Percentiles rank a stretch among this genome's conserved stretches.
Conservation (phyloP, 1,140 invertebrate species). For the Calephelis virginiensis region DNA sequence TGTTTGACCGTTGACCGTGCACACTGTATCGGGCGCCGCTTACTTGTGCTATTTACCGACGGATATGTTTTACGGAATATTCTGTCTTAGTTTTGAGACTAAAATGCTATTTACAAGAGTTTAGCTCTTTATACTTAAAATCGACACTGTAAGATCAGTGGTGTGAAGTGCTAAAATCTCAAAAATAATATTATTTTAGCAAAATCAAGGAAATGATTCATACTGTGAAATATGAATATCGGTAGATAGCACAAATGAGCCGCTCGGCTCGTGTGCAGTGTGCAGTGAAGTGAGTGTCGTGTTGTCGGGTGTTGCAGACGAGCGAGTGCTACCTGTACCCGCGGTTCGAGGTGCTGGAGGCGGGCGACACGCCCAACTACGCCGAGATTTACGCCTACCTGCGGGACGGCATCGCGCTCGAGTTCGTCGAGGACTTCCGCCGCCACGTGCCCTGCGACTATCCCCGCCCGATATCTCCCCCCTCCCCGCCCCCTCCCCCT, state of each 20-base stretch:
- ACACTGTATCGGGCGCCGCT: not conserved
- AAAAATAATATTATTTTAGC: too few species aligned
- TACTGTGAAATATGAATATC: too few species aligned
- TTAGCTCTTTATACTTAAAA: too few species aligned
- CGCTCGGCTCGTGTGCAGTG: not conserved
- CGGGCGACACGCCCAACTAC: slow-evolving; percentile 57
- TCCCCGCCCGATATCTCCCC: not conserved
- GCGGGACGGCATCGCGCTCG: slow-evolving; percentile 52
- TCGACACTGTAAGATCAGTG: too few species aligned
- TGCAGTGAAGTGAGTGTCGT: slow-evolving; percentile 3
- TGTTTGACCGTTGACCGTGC: not conserved
- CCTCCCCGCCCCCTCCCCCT: not conserved
- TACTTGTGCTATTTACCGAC: too few species aligned
- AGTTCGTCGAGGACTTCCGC: slow-evolving; percentile 53
- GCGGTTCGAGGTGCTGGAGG: slow-evolving; percentile 56
- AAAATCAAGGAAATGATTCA: too few species aligned
- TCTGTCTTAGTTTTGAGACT: too few species aligned
- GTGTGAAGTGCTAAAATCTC: too few species aligned
- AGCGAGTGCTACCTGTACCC: slow-evolving; percentile 60
- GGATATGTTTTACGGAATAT: too few species aligned
- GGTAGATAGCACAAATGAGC: not conserved
- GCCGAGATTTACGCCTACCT: slow-evolving; percentile 52
- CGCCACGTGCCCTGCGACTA: slow-evolving; percentile 41
- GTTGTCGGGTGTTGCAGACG: slow-evolving; percentile 49
- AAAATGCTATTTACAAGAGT: too few species aligned